Percentiles rank a stretch among this genome's conserved stretches.
phyloP scores from a whole-genome alignment of 1,140 invertebrate species.

The Agraylea sexmaculata region DNA sequence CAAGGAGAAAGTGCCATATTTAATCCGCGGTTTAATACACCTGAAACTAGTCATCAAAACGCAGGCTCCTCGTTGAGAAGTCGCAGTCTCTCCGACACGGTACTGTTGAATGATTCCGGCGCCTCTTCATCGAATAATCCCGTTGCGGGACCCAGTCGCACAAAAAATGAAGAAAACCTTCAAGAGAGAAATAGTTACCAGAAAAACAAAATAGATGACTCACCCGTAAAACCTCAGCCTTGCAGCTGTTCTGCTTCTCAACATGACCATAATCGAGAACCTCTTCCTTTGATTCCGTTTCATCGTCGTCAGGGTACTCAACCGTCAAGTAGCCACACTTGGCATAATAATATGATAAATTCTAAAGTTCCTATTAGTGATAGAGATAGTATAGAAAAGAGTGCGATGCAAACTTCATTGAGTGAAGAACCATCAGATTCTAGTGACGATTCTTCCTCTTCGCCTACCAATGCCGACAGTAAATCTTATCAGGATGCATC shows the following conservation, averaged over 20 bases:
- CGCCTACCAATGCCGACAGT: constrained; percentile 27
- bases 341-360: no score
- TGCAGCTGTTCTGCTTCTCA: constrained; percentile 16
- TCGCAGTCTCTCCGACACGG: constrained; percentile 25
- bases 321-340: no score
- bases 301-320: constrained; percentile 13
- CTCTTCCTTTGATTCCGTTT: constrained; percentile 11
- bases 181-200: no score
- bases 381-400: constrained; percentile 10
- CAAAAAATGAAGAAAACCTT: no score
- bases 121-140: constrained; percentile 13
- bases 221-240: no score
- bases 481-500: constrained; percentile 5
- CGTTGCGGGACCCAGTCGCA: constrained; percentile 8
- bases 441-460: constrained; percentile 25
- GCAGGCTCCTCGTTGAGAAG: constrained; percentile 23
- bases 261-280: constrained; percentile 5
- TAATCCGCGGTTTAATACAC: constrained; percentile 2
- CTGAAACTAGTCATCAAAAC: constrained; percentile 16
- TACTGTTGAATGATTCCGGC: constrained; percentile 18
- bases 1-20: constrained; percentile 17
- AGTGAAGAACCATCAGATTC: constrained; percentile 12
- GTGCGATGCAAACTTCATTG: constrained; percentile 12
- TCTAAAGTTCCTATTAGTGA: constrained; percentile 4
- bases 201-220: no score